Percentiles rank a stretch among this genome's conserved stretches.
Conservation (phyloP, 2,797 vertebrate genomes). For the Pteropus rufus region DNA sequence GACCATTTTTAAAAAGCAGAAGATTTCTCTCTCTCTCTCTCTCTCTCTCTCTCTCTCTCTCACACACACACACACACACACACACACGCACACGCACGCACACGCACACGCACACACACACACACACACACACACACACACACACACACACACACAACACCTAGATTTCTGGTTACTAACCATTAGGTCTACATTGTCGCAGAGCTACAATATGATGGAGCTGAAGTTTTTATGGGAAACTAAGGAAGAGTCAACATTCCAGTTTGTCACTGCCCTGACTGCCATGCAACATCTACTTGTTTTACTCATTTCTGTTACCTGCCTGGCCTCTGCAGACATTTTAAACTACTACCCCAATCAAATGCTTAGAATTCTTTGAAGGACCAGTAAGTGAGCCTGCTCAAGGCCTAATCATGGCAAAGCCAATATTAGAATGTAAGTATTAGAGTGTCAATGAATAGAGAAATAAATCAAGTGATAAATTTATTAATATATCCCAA, state of each 20-base stretch:
- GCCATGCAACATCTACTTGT: background rate
- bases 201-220: background rate
- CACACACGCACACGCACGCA: too few relatives aligned
- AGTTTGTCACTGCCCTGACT: background rate
- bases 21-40: background rate
- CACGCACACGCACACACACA: fast-evolving
- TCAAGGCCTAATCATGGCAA: background rate
- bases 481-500: background rate
- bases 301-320: background rate
- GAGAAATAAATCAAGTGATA: background rate
- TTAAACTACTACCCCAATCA: background rate
- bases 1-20: constrained; percentile 12
- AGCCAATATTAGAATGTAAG: background rate
- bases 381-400: background rate
- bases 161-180: background rate
- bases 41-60: background rate
- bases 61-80: fast-evolving
- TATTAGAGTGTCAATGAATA: background rate
- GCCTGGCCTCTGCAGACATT: background rate
- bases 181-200: background rate
- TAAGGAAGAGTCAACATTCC: background rate
- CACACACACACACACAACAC: fast-evolving
- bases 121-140: too few relatives aligned
- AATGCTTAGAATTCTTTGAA: background rate
- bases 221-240: background rate